These are phyloP conservation scores for Phenganax subtilis DNA, from an alignment of 92 coral and sea anemone species.

Conservation along the genomic window DNA sequence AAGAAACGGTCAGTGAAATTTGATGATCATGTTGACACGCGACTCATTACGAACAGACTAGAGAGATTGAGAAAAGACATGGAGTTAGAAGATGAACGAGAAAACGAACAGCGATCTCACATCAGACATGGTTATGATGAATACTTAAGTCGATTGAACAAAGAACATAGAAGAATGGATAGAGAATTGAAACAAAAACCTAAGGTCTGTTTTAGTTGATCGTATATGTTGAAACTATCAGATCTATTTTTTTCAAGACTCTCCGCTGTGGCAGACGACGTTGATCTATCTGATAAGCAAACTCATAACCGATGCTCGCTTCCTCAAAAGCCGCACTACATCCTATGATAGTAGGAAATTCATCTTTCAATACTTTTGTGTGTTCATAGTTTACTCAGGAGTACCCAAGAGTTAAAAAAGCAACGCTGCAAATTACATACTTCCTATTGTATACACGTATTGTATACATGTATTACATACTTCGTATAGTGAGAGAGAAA, in stretches of 20 bases:
- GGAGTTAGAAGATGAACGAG: constrained; percentile 67
- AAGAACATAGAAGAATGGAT: constrained; percentile 28
- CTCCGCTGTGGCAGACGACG: neutral
- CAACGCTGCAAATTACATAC: too few species aligned
- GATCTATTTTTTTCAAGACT: neutral
- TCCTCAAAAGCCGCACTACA: too few species aligned
- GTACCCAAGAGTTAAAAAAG: too few species aligned
- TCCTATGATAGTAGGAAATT: too few species aligned
- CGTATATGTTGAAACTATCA: neutral
- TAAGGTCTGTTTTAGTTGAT: constrained; percentile 1
- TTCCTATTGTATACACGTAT: too few species aligned
- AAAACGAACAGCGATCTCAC: constrained; percentile 47
- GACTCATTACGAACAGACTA: constrained; percentile 81
- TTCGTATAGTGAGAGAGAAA: too few species aligned
- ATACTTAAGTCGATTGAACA: constrained; percentile 12
- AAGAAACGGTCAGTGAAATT: constrained; percentile 75
- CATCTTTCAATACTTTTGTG: too few species aligned
- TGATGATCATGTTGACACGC: constrained; percentile 76
- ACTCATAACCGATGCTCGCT: too few species aligned
- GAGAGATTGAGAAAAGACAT: constrained; percentile 75
- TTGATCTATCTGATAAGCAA: neutral
- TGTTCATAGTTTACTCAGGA: too few species aligned
- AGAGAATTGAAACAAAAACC: constrained; percentile 18
- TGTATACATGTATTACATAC: too few species aligned
- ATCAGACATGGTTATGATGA: constrained; percentile 14